These are phyloP conservation scores for Lordiphosa mommai DNA, from an alignment of 1,140 invertebrate genomes.

Conservation along the genomic window DNA sequence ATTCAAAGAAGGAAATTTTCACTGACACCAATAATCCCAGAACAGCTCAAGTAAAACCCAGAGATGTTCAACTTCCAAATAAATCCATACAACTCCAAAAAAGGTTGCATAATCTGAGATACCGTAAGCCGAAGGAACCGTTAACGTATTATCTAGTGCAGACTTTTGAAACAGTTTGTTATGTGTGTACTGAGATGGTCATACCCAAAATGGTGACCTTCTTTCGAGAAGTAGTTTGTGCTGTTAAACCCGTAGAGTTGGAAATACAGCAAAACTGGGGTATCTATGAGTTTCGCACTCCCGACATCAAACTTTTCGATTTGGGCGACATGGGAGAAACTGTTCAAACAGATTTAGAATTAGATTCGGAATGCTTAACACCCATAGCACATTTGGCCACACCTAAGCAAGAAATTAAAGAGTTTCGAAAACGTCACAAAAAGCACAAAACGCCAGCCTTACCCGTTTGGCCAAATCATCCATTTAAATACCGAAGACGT, in stretches of 20 bases:
- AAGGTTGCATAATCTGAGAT: background rate
- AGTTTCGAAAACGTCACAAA: background rate
- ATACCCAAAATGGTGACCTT: conserved; percentile 7
- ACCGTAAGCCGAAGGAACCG: background rate
- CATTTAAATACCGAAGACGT: conserved; percentile 9
- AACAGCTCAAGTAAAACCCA: too few relatives aligned
- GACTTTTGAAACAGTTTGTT: conserved; percentile 1
- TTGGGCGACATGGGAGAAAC: background rate
- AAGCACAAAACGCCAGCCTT: too few relatives aligned
- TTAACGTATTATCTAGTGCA: background rate
- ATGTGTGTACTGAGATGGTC: conserved; percentile 8
- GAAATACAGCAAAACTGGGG: background rate
- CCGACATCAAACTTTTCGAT: conserved; percentile 11
- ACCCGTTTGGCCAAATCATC: conserved; percentile 24
- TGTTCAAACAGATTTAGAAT: too few relatives aligned
- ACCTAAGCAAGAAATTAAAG: background rate
- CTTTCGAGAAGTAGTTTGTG: background rate
- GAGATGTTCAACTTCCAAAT: too few relatives aligned
- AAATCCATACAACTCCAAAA: too few relatives aligned
- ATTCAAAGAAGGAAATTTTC: too few relatives aligned
- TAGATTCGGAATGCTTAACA: background rate
- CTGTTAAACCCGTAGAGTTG: background rate
- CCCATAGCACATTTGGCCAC: background rate
- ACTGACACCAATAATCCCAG: too few relatives aligned
- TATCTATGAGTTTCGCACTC: conserved; percentile 34